phyloP scores from a whole-genome alignment of 1,140 invertebrate species.

The Drosophila persimilis region DNA sequence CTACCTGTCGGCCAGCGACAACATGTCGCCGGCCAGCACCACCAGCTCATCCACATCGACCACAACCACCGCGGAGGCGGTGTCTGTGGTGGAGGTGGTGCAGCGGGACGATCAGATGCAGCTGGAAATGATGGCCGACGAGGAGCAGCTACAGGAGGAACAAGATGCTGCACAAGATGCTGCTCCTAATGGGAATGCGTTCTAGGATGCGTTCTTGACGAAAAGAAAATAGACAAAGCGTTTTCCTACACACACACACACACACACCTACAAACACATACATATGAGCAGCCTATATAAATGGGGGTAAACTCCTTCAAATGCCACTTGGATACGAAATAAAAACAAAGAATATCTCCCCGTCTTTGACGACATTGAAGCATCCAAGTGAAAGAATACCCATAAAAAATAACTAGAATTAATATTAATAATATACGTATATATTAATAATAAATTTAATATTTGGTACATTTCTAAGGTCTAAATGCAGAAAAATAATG shows the following conservation, averaged over 20 bases:
- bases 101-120: constrained; percentile 20
- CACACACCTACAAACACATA: constrained; percentile 30
- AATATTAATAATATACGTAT: constrained; percentile 33
- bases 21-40: constrained; percentile 82
- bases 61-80: constrained; percentile 75
- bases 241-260: constrained; percentile 50
- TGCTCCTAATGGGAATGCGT: constrained; percentile 18
- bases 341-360: neutral
- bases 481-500: constrained; percentile 9
- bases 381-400: constrained; percentile 5
- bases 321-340: neutral
- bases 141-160: constrained; percentile 14
- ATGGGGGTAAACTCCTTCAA: constrained; percentile 19
- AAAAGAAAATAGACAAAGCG: constrained; percentile 28
- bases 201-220: constrained; percentile 12
- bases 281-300: constrained; percentile 43
- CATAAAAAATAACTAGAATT: constrained; percentile 34
- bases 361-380: constrained; percentile 9
- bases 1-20: constrained; percentile 50
- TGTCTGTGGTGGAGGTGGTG: constrained; percentile 74
- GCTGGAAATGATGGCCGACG: constrained; percentile 41
- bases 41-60: constrained; percentile 81
- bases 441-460: constrained; percentile 47
- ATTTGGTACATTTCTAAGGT: constrained; percentile 62
- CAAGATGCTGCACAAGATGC: constrained; percentile 1